phyloP scores from a whole-genome alignment of 2,888 invertebrate species.

The Podabrus alpinus region DNA sequence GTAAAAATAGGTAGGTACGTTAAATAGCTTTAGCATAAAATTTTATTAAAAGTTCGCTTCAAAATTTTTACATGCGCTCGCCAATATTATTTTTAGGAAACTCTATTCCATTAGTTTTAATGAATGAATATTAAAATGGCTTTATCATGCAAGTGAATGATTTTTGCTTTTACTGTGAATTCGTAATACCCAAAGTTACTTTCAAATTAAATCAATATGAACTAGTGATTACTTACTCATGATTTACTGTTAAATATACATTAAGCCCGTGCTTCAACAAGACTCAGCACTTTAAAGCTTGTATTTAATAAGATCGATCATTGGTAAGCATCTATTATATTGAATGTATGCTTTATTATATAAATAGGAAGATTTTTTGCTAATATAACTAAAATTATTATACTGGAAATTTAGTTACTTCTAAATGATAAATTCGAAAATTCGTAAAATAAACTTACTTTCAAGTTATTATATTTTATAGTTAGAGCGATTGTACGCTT shows the following conservation, averaged over 20 bases:
- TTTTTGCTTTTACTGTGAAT: not conserved
- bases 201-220: not conserved
- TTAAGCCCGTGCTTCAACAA: constrained; percentile 24
- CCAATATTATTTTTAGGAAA: not conserved
- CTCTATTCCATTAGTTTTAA: not conserved
- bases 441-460: too few species aligned
- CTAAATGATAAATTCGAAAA: too few species aligned
- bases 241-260: not conserved
- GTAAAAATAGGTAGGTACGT: too few species aligned
- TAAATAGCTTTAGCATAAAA: not conserved
- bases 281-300: constrained; percentile 29
- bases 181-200: not conserved
- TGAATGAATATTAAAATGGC: not conserved
- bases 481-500: too few species aligned
- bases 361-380: not conserved
- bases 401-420: not conserved
- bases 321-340: constrained; percentile 28
- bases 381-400: not conserved
- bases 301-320: constrained; percentile 31
- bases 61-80: not conserved
- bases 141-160: not conserved
- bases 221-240: not conserved
- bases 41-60: not conserved
- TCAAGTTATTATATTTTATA: too few species aligned
- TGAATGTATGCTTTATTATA: constrained; percentile 5